These are phyloP conservation scores for Fissipunctia ypsillon DNA, from an alignment of 2,888 invertebrate species.

Conservation along the genomic window DNA sequence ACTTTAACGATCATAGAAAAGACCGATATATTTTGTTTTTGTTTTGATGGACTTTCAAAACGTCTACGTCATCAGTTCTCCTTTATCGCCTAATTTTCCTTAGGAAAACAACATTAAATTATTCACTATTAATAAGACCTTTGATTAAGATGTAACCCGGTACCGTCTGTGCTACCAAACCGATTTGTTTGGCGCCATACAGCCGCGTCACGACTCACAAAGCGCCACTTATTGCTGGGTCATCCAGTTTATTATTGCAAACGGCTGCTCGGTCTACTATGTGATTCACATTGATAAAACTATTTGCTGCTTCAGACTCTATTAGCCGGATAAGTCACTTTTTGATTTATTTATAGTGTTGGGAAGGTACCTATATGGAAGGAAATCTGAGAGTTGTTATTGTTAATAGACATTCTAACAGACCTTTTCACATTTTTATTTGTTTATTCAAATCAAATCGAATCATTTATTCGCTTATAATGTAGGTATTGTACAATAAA, in stretches of 20 bases:
- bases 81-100: not conserved
- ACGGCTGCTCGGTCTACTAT: conserved; percentile 5
- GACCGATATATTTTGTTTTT: not conserved
- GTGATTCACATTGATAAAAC: conserved; percentile 12
- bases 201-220: conserved; percentile 25
- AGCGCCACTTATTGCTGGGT: conserved; percentile 31
- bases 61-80: too few species aligned
- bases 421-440: too few species aligned
- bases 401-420: too few species aligned
- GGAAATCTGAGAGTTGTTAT: not conserved
- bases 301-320: conserved; percentile 22
- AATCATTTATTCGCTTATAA: too few species aligned
- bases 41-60: not conserved
- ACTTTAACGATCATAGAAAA: not conserved
- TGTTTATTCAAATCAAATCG: too few species aligned
- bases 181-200: conserved; percentile 39
- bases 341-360: conserved; percentile 24
- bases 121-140: not conserved
- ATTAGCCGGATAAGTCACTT: not conserved
- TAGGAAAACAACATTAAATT: not conserved
- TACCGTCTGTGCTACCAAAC: not conserved
- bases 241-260: conserved; percentile 32
- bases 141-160: not conserved
- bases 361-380: not conserved
- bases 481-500: too few species aligned